Evolutionary conservation across 2,797 vertebrate genomes (phyloP).

Genomic region (Squalus acanthias): DNA sequence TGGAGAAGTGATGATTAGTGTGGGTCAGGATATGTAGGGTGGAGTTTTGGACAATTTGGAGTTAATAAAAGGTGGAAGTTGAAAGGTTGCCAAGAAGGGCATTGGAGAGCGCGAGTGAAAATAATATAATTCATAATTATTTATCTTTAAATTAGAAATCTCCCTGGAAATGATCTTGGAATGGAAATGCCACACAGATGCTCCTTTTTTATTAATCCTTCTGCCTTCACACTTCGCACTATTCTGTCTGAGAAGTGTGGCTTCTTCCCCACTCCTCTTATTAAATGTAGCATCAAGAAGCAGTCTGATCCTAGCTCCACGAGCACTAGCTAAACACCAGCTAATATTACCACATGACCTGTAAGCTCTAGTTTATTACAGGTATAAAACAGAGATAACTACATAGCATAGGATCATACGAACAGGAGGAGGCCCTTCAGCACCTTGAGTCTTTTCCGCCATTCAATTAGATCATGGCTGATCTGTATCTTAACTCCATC

Average conservation of each 20-base stretch:
- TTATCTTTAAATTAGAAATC: not conserved
- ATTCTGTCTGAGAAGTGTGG: not conserved
- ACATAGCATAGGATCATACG: no score
- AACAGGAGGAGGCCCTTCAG: not conserved
- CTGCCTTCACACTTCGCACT: not conserved
- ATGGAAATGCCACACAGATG: not conserved
- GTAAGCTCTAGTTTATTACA: not conserved
- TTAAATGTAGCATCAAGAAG: not conserved
- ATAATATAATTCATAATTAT: not conserved
- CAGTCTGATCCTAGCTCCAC: not conserved
- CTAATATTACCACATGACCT: not conserved
- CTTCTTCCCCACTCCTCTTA: not conserved
- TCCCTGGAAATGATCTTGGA: not conserved
- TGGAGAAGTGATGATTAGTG: not conserved
- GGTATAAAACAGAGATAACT: not conserved
- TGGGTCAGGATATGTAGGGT: not conserved
- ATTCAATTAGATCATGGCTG: not conserved
- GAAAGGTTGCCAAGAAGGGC: not conserved
- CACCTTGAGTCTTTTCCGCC: not conserved
- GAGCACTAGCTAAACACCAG: not conserved
- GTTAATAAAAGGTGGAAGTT: not conserved
- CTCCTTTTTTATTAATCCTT: not conserved
- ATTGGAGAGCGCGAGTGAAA: not conserved
- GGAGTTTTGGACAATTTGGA: not conserved
- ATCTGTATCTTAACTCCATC: no score